Evolutionary conservation across 2,888 invertebrate genomes (phyloP).

Genomic region (Agonopterix arenella): DNA sequence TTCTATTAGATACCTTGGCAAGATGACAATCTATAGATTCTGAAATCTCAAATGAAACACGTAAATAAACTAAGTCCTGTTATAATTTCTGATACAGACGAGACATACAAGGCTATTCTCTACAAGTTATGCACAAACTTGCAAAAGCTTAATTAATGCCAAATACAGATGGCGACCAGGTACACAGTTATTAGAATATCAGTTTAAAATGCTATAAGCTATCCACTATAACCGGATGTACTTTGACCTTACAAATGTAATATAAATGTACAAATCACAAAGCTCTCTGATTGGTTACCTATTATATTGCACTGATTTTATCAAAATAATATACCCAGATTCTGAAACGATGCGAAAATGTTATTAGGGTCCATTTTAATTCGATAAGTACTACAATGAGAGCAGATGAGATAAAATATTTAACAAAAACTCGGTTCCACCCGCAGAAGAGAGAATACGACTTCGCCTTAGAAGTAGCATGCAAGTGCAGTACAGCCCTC

Average conservation of each 20-base stretch:
- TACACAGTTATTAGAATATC: slow-evolving; percentile 38
- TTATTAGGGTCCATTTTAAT: too few relatives aligned
- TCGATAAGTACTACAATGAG: too few relatives aligned
- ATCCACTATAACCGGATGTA: slow-evolving; percentile 23
- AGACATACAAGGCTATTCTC: slow-evolving; percentile 18
- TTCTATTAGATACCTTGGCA: slow-evolving; percentile 15
- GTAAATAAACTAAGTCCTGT: slow-evolving; percentile 14
- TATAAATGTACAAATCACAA: slow-evolving; percentile 35
- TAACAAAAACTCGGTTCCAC: too few relatives aligned
- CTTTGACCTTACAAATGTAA: slow-evolving; percentile 24
- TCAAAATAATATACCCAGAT: too few relatives aligned
- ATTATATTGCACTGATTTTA: slow-evolving; percentile 17
- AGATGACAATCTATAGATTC: slow-evolving; percentile 15
- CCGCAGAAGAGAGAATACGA: too few relatives aligned
- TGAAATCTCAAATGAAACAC: slow-evolving; percentile 15
- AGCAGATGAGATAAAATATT: too few relatives aligned
- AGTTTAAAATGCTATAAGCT: slow-evolving; percentile 29
- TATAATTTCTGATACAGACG: slow-evolving; percentile 14
- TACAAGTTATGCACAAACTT: slow-evolving; percentile 28
- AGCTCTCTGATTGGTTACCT: slow-evolving; percentile 24
- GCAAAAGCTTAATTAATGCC: slow-evolving; percentile 34
- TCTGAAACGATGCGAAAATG: too few relatives aligned
- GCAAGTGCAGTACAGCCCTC: too few relatives aligned
- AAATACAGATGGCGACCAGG: slow-evolving; percentile 37
- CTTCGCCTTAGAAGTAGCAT: too few relatives aligned